Conservation (phyloP, 1,140 invertebrate genomes). For the Dinothrombium tinctorium region DNA sequence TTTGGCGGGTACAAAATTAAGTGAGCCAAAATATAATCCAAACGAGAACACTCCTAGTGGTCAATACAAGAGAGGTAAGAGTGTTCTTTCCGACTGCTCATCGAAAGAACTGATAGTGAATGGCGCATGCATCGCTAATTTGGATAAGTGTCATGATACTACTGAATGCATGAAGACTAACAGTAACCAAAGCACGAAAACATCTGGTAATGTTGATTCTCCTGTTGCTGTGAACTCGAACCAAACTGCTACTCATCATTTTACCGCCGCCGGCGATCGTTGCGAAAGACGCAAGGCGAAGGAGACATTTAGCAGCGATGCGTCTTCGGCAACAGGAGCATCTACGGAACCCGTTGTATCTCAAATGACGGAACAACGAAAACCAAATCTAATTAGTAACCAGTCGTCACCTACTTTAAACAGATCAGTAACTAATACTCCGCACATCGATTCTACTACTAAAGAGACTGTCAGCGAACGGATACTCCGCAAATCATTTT, state of each 20-base stretch:
- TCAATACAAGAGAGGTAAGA: constrained; percentile 1
- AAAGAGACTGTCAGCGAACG: constrained; percentile 53
- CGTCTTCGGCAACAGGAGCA: too few relatives aligned
- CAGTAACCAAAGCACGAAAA: background rate
- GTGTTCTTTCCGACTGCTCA: background rate
- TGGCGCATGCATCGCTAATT: background rate
- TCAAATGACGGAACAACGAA: background rate
- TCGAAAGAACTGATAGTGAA: background rate
- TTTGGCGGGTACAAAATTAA: background rate
- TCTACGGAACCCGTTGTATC: too few relatives aligned
- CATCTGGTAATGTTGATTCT: background rate
- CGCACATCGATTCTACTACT: constrained; percentile 8
- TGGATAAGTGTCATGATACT: background rate
- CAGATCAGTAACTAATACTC: background rate
- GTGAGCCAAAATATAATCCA: background rate
- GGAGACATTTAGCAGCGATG: too few relatives aligned
- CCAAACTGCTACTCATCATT: background rate
- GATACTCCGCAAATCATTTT: constrained; percentile 64
- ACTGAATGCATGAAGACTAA: background rate
- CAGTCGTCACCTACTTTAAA: background rate
- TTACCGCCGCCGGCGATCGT: background rate
- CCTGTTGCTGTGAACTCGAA: background rate
- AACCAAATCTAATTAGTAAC: background rate
- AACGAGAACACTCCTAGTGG: background rate
- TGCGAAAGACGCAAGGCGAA: background rate